phyloP scores from a whole-genome alignment of 2,888 invertebrate genomes.

The Lottia gigantea region DNA sequence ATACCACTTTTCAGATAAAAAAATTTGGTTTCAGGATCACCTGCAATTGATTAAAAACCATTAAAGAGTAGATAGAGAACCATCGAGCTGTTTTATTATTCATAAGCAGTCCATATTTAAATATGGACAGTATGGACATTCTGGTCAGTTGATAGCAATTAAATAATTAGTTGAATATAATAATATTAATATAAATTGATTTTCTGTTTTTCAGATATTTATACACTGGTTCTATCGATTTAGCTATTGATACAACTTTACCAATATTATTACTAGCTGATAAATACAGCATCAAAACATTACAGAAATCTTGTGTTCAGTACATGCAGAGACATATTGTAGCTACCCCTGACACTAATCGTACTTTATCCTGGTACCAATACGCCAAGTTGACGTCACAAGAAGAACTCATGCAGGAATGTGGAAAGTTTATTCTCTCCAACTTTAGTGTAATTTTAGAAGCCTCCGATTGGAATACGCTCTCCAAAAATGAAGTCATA shows the following conservation, averaged over 20 bases:
- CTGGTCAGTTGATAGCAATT: neutral
- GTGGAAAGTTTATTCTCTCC: slow-evolving; percentile 53
- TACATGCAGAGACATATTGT: slow-evolving; percentile 60
- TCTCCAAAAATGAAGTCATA: slow-evolving; percentile 44
- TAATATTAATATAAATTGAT: too few species aligned
- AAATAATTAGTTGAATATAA: neutral
- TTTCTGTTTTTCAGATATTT: slow-evolving; percentile 45
- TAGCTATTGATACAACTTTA: slow-evolving; percentile 53
- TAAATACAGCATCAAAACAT: slow-evolving; percentile 57
- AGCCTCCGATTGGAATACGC: slow-evolving; percentile 53
- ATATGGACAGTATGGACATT: neutral
- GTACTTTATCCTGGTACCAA: slow-evolving; percentile 60
- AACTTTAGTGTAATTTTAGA: slow-evolving; percentile 56
- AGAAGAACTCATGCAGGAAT: slow-evolving; percentile 46
- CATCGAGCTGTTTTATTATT: neutral
- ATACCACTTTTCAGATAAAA: too few species aligned
- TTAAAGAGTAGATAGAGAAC: too few species aligned
- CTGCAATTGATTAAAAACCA: too few species aligned
- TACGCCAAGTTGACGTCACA: slow-evolving; percentile 56
- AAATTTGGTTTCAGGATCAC: too few species aligned
- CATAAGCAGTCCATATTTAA: neutral
- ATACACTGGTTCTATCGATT: slow-evolving; percentile 48
- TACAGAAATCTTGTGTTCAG: slow-evolving; percentile 50
- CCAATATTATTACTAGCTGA: slow-evolving; percentile 54
- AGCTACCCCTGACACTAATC: slow-evolving; percentile 54